These are phyloP conservation scores for Drosophila cardini DNA, from an alignment of 1,140 invertebrate genomes.

Conservation along the genomic window DNA sequence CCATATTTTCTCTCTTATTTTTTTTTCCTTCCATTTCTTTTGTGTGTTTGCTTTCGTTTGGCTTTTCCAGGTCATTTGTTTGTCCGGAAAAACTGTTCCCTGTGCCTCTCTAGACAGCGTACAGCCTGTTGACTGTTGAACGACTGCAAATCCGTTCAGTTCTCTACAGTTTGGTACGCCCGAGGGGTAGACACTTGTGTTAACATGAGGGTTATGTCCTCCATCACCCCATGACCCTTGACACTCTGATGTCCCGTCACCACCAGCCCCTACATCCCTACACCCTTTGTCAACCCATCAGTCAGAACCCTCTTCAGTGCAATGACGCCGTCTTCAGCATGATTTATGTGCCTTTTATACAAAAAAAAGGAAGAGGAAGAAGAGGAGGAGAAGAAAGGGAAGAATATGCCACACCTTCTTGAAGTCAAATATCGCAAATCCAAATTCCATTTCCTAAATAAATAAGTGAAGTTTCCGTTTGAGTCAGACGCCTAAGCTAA, in stretches of 20 bases:
- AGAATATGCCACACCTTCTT: conserved; percentile 48
- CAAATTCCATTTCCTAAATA: conserved; percentile 33
- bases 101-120: conserved; percentile 23
- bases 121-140: conserved; percentile 7
- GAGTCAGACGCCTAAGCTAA: background rate
- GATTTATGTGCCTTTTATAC: conserved; percentile 72
- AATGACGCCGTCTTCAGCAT: conserved; percentile 60
- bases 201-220: conserved; percentile 44
- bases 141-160: conserved; percentile 25
- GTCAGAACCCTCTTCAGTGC: conserved; percentile 62
- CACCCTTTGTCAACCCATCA: background rate
- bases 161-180: conserved; percentile 25
- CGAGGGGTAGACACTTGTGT: conserved; percentile 67
- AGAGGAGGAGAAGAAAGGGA: no score
- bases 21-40: background rate
- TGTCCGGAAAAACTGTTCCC: conserved; percentile 63
- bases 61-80: conserved; percentile 79
- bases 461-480: conserved; percentile 17
- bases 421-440: conserved; percentile 1
- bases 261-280: conserved; percentile 2
- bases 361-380: background rate
- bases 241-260: conserved; percentile 4
- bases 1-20: conserved; percentile 55
- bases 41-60: conserved; percentile 66
- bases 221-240: conserved; percentile 22